Base-by-base conservation (phyloP, 2,113 vertebrate species). In the Microcebus lehilahytsara region DNA sequence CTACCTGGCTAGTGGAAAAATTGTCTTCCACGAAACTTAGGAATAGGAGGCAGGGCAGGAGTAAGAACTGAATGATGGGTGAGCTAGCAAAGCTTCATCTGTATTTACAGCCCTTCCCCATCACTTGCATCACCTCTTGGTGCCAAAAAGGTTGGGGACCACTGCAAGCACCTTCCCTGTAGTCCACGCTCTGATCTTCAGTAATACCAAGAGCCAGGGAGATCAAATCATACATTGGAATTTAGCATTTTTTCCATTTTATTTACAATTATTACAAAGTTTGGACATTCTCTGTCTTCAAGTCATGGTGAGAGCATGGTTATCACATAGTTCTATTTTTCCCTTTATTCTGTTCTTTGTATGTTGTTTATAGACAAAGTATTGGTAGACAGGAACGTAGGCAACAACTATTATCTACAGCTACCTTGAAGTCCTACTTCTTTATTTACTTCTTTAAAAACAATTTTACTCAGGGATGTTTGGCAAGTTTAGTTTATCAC, bases 231-330 rank as follows among this genome's bases (percentile, higher is more conserved):
- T 27, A 34, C 66, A 62, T 30, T 88, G n/a, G 40, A 27, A 69
- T 94, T 89, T 93, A 46, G 23, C 20, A 12, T 53, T 86, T n/a
- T 86, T 67, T 71, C 72, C 72, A 79, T 93, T 89, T 78, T 85
- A 85, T 40, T 87, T 75, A 51, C 3, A 94, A 37, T 46, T 83
- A 53, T 87, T 83, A 80, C 85, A 42, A 87, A 69, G 53, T 83
- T 37, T 74, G 17, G 58, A 56, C 75, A 32, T 66, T 87, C 49
- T 49, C 60, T 75, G 8, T 66, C 62, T 60, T 91, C 19, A 58
- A 80, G n/a, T 93, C 66, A 80, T 74, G 9, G 22, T 32, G 5
- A 80, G 60, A 17, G 22, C 67, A 32, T 83, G 22, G 51, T 53
- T 83, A 51, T 69, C 67, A 81, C 58, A 0, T 42, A 62, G 9